Base-by-base conservation (phyloP, 53 echinoderm and acorn worm species). In the Paracentrotus lividus region DNA sequence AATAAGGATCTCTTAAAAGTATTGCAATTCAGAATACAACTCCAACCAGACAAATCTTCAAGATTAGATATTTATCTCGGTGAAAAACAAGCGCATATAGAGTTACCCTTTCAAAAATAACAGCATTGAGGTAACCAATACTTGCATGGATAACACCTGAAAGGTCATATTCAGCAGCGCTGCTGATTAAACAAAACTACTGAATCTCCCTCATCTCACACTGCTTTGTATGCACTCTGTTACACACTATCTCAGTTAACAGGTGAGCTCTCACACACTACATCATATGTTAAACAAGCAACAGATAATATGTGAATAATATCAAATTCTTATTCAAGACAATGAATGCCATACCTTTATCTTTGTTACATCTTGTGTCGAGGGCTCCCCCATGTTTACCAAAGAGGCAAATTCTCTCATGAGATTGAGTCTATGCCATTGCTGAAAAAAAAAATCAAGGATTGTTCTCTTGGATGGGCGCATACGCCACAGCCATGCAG, bases 291-390 rank as follows among this genome's bases (percentile, higher is more conserved):
- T 47, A 81, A 81, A 81, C 81, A 81, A 81, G 45, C 81, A 47
- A 26, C 26, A 47, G 26, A 47, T 81, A 12, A 81, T 47, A 47
- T 8, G 44, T 24, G 81, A 47, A 81, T 77, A 42, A 77, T 45
- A 13, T 47, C 47, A 24, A 26, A 45, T 54, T 34, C 56, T 26
- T 27, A 56, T 16, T 53, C 20, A 38, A 56, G 56, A 54, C n/a
- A n/a, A n/a, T n/a, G n/a, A 86, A 72, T 29, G 75, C 3, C 90
- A 90, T 90, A 90, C 90, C 90, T 90, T 90, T 53, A 90, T 49
- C 90, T 90, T 68, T 32, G 90, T 16, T 8, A 72, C 8, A 24
- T 90, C 90, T 51, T 90, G 69, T 31, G 69, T 23, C 32, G 90
- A 8, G 32, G 72, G 32, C 4, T 90, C 53, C 53, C 53, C 90